A percentile compares a stretch with the other conserved stretches of the same genome.
phyloP scores from a whole-genome alignment of 2,888 invertebrate genomes.

The Pyrgus malvae region DNA sequence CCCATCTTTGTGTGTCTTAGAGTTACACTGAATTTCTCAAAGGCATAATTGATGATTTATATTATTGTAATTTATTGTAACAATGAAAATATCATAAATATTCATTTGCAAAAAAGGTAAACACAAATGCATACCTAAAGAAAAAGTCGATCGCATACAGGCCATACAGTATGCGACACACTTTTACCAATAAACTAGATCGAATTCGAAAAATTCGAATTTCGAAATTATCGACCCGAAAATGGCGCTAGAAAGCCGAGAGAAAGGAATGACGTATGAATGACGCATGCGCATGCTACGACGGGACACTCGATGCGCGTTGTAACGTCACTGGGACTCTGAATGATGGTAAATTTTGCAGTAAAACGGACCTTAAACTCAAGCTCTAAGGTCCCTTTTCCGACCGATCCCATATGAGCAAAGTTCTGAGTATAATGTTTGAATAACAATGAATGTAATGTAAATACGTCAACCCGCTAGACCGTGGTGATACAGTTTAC shows the following conservation, averaged over 20 bases:
- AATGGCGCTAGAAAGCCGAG: constrained; percentile 44
- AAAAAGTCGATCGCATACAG: constrained; percentile 1
- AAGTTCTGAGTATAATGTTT: constrained; percentile 16
- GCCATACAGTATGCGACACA: constrained; percentile 12
- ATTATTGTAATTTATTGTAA: too few relatives aligned
- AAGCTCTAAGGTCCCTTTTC: constrained; percentile 9
- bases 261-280: constrained; percentile 53
- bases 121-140: background rate
- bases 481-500: constrained; percentile 35
- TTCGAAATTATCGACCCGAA: constrained; percentile 25
- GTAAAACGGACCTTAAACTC: constrained; percentile 14
- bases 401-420: background rate
- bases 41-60: too few relatives aligned
- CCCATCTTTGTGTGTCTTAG: too few relatives aligned
- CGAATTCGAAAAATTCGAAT: constrained; percentile 22
- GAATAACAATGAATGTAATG: constrained; percentile 28
- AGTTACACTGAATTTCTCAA: too few relatives aligned
- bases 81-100: too few relatives aligned
- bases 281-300: constrained; percentile 56
- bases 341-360: constrained; percentile 9
- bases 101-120: background rate
- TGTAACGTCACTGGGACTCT: constrained; percentile 55
- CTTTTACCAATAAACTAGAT: constrained; percentile 5
- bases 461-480: constrained; percentile 39
- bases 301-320: constrained; percentile 51